phyloP scores from a whole-genome alignment of 2,113 vertebrate species.

The Seriola aureovittata region DNA sequence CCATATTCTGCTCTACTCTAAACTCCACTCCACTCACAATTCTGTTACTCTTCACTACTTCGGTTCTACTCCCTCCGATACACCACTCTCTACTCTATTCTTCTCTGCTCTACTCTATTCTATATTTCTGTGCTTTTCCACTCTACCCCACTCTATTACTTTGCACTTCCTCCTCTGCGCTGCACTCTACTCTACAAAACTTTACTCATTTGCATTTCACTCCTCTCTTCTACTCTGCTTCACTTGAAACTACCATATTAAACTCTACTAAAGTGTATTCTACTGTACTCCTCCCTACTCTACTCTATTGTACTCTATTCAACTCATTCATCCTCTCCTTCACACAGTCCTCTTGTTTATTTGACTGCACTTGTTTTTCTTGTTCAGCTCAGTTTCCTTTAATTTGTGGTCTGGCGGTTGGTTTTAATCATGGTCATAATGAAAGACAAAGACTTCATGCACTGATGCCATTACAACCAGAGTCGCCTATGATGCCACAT shows the following conservation, averaged over 20 bases:
- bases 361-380: slow-evolving; percentile 46
- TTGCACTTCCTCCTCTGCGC: background rate
- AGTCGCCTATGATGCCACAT: slow-evolving; percentile 61
- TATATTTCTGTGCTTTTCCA: too few relatives aligned
- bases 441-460: slow-evolving; percentile 62
- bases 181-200: background rate
- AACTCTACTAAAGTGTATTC: too few relatives aligned
- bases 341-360: slow-evolving; percentile 50
- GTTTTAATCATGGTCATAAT: slow-evolving; percentile 66
- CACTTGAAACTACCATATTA: too few relatives aligned
- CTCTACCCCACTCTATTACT: background rate
- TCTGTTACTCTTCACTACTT: too few relatives aligned
- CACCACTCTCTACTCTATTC: too few relatives aligned
- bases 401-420: slow-evolving; percentile 60
- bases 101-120: background rate
- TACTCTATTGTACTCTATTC: slow-evolving; percentile 12
- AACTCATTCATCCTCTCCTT: slow-evolving; percentile 13
- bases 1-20: too few relatives aligned
- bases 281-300: background rate
- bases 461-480: slow-evolving; percentile 62
- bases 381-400: slow-evolving; percentile 60
- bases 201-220: too few relatives aligned
- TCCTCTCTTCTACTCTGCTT: too few relatives aligned
- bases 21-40: too few relatives aligned
- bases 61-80: too few relatives aligned